Evolutionary conservation across 2,888 invertebrate genomes (phyloP).

Genomic region (Mongoloraphidia duomilia): DNA sequence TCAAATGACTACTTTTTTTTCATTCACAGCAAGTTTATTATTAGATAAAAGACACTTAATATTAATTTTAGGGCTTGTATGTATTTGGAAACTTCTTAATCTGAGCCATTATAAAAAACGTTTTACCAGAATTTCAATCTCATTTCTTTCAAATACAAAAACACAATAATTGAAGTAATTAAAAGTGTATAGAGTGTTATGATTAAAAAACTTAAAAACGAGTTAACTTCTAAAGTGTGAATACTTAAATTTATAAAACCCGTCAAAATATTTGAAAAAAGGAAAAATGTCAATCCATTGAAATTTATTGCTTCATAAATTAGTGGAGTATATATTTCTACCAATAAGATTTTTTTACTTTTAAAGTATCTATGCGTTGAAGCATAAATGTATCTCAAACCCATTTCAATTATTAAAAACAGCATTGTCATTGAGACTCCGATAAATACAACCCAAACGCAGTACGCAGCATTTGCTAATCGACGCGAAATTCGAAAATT

Average conservation of each 20-base stretch:
- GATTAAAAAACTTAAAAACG: slow-evolving; percentile 33
- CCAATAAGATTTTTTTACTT: not conserved
- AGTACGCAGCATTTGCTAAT: slow-evolving; percentile 71
- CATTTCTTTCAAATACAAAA: slow-evolving; percentile 31
- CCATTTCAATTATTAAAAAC: slow-evolving; percentile 40
- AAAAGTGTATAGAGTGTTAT: slow-evolving; percentile 42
- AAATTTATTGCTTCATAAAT: slow-evolving; percentile 59
- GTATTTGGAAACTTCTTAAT: not conserved
- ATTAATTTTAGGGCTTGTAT: no score
- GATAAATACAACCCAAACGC: slow-evolving; percentile 57
- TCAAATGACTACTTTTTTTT: no score
- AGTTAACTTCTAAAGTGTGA: slow-evolving; percentile 40
- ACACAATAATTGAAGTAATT: slow-evolving; percentile 26
- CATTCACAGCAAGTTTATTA: no score
- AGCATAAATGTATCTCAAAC: slow-evolving; percentile 21
- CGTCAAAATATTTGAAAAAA: slow-evolving; percentile 70
- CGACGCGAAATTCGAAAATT: slow-evolving; percentile 57
- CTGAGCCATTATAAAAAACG: not conserved
- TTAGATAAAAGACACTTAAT: no score
- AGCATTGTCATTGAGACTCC: slow-evolving; percentile 39
- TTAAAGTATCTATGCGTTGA: not conserved
- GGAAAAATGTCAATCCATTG: slow-evolving; percentile 73
- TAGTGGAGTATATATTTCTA: slow-evolving; percentile 29
- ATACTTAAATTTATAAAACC: slow-evolving; percentile 65
- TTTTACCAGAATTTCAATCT: slow-evolving; percentile 32